These are phyloP conservation scores for Brienomyrus longianalis DNA, from an alignment of 2,113 vertebrate genomes.

Conservation along the genomic window DNA sequence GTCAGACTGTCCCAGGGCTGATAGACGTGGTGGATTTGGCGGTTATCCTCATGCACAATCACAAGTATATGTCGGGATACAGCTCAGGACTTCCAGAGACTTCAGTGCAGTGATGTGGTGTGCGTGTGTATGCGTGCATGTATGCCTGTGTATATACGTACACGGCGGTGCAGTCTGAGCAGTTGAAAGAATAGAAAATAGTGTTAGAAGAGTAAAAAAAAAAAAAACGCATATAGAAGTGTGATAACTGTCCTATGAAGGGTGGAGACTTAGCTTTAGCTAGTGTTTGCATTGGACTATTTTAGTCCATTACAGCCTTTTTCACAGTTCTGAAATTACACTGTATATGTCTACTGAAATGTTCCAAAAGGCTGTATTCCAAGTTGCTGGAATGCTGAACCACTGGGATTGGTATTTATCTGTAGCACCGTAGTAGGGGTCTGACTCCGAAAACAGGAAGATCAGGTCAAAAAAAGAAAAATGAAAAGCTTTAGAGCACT, in stretches of 20 bases:
- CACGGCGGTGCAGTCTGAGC: background rate
- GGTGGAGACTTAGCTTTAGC: background rate
- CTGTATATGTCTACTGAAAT: background rate
- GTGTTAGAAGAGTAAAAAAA: background rate
- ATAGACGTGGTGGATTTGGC: slow-evolving; percentile 13
- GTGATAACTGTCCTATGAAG: background rate
- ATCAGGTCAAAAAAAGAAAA: background rate
- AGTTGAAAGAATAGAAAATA: background rate
- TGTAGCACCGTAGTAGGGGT: background rate
- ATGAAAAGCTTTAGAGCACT: background rate
- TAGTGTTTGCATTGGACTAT: background rate
- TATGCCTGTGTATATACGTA: slow-evolving; percentile 1
- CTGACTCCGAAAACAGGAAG: background rate
- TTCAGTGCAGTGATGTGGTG: slow-evolving; percentile 11
- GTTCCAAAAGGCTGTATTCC: background rate
- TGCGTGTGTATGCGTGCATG: slow-evolving; percentile 18
- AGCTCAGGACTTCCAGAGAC: slow-evolving; percentile 3
- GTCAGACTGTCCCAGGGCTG: slow-evolving; percentile 30
- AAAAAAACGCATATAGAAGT: background rate
- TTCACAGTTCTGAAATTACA: background rate
- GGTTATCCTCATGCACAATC: slow-evolving; percentile 15
- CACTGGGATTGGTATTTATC: background rate
- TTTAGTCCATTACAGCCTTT: background rate
- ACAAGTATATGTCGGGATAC: slow-evolving; percentile 10
- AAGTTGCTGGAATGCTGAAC: background rate